Evolutionary conservation across 37 sponge, comb jelly and placozoan species (phyloP).

Genomic region (Halisarca cf. caerulea): DNA sequence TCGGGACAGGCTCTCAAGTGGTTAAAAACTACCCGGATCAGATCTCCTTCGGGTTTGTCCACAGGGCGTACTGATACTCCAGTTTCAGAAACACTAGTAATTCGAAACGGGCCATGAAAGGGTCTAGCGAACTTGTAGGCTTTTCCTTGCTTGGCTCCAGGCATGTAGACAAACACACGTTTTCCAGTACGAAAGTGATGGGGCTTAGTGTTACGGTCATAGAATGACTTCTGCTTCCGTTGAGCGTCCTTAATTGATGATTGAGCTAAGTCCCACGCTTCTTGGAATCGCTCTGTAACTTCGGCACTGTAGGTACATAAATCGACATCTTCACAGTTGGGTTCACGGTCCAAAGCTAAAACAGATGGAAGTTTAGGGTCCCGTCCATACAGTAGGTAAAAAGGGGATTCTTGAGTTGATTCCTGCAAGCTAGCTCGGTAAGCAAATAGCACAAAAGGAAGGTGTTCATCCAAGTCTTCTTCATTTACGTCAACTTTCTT

Average conservation of each 20-base stretch:
- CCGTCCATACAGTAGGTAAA: conserved; percentile 50
- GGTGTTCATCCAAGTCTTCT: conserved; percentile 28
- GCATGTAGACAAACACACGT: conserved; percentile 27
- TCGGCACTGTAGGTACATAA: neutral
- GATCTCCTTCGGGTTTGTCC: neutral
- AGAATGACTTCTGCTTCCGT: neutral
- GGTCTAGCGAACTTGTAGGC: conserved; percentile 39
- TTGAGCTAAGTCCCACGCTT: conserved; percentile 9
- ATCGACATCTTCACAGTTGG: neutral
- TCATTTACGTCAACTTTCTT: conserved; percentile 32
- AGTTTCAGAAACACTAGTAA: neutral
- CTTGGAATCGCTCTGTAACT: neutral
- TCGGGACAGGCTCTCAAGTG: conserved; percentile 1
- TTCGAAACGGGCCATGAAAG: conserved; percentile 32
- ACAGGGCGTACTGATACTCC: conserved; percentile 6
- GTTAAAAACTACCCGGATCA: conserved; percentile 5
- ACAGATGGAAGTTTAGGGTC: conserved; percentile 42
- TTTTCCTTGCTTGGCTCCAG: neutral
- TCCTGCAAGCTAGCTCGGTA: conserved; percentile 38
- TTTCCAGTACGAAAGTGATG: neutral
- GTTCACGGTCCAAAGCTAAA: neutral
- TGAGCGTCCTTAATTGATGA: conserved; percentile 9
- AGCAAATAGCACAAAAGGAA: conserved; percentile 47
- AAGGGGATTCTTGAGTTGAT: conserved; percentile 46
- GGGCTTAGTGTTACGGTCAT: neutral